Evolutionary conservation across 1,140 invertebrate genomes (phyloP).

Genomic region (Onthophagus taurus): DNA sequence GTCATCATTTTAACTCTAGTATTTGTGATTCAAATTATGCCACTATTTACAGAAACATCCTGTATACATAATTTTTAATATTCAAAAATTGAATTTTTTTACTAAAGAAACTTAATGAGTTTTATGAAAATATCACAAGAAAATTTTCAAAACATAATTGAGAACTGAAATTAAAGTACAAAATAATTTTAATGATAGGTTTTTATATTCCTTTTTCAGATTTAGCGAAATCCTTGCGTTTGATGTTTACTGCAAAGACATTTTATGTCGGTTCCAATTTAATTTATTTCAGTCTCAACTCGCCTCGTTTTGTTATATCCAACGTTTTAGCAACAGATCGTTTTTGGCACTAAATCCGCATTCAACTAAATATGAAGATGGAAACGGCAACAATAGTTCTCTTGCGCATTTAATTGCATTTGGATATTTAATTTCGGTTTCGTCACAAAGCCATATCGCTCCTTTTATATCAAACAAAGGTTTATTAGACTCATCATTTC

Average conservation of each 20-base stretch:
- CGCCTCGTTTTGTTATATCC: not conserved
- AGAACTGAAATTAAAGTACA: not conserved
- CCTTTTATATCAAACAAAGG: conserved; percentile 1
- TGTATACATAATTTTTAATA: conserved; percentile 11
- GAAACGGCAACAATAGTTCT: too few species aligned
- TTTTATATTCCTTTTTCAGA: not conserved
- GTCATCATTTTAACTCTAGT: too few species aligned
- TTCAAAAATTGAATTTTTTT: conserved; percentile 11
- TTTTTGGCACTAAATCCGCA: too few species aligned
- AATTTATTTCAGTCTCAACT: not conserved
- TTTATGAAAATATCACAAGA: conserved; percentile 1
- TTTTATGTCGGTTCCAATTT: conserved; percentile 1
- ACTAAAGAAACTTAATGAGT: conserved; percentile 7
- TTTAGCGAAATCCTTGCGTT: not conserved
- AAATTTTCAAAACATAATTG: conserved; percentile 1
- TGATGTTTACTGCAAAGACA: not conserved
- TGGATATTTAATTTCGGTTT: too few species aligned
- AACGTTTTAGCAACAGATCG: not conserved
- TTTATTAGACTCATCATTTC: conserved; percentile 4
- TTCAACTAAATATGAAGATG: too few species aligned
- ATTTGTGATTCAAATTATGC: too few species aligned
- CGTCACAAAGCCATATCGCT: not conserved
- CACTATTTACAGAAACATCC: too few species aligned
- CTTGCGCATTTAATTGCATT: too few species aligned
- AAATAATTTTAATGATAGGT: conserved; percentile 6